Percentiles rank a stretch among this genome's conserved stretches.
Evolutionary conservation across 30 jellyfish, hydroid and myxozoan species (phyloP).

Genomic region (Turritopsis dohrnii): DNA sequence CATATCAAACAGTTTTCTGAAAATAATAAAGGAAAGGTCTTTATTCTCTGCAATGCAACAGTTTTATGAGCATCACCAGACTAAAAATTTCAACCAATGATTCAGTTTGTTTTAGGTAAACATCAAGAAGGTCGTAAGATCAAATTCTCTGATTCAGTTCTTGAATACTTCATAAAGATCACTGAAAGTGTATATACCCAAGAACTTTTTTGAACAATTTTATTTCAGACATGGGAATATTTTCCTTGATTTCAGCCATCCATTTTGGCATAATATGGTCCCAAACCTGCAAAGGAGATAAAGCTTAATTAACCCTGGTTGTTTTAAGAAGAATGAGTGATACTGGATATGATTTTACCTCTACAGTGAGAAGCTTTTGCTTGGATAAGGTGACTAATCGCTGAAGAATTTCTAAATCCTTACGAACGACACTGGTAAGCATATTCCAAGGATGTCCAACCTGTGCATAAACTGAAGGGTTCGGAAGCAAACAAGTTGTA

Average conservation of each 20-base stretch:
- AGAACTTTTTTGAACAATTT: conserved; percentile 38
- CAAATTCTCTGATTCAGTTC: no score
- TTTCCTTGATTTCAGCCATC: conserved; percentile 76
- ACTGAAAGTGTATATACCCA: conserved; percentile 42
- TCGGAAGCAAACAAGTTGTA: conserved; percentile 75
- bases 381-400: conserved; percentile 47
- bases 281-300: conserved; percentile 60
- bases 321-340: background rate
- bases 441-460: conserved; percentile 90
- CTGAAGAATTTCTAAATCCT: conserved; percentile 71
- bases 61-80: no score
- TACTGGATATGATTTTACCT: conserved; percentile 30
- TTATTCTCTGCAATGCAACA: no score
- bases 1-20: conserved; percentile 63
- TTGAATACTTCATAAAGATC: no score
- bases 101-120: no score
- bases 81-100: no score
- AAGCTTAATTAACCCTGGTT: background rate
- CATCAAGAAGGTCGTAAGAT: no score
- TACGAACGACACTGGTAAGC: conserved; percentile 67
- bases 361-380: conserved; percentile 53
- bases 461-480: conserved; percentile 80
- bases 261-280: conserved; percentile 80
- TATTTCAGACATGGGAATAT: conserved; percentile 47
- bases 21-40: background rate